A percentile compares a stretch with the other conserved stretches of the same genome.
Evolutionary conservation across 2,113 vertebrate species (phyloP).

Genomic region (Laticauda colubrina): DNA sequence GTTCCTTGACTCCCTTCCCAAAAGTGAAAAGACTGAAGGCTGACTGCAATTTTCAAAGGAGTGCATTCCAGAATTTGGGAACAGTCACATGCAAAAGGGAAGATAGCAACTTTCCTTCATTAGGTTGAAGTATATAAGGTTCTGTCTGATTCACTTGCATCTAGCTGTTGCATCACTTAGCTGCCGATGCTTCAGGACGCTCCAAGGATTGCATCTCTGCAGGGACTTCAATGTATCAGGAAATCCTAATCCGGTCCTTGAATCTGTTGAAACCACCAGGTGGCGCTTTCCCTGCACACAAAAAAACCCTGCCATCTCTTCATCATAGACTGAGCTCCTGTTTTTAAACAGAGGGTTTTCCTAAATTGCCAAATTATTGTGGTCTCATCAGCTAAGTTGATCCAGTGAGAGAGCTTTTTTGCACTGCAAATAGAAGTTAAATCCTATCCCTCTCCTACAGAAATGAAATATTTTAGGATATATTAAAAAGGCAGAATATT

Average conservation of each 20-base stretch:
- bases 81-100: neutral
- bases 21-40: neutral
- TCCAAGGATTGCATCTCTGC: neutral
- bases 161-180: neutral
- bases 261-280: neutral
- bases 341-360: neutral
- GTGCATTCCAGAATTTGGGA: neutral
- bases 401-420: neutral
- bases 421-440: neutral
- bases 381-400: neutral
- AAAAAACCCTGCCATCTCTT: neutral
- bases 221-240: neutral
- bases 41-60: neutral
- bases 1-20: neutral
- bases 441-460: too few relatives aligned
- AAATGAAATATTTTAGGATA: too few relatives aligned
- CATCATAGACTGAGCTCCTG: neutral
- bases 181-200: neutral
- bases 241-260: neutral
- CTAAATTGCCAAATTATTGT: neutral
- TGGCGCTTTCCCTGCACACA: neutral
- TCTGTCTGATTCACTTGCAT: neutral
- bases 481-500: too few relatives aligned
- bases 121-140: neutral
- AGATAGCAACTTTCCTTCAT: neutral